Percentiles rank a stretch among this genome's conserved stretches.
Conservation (phyloP, 1,140 invertebrate genomes). For the Drosophila erecta region DNA sequence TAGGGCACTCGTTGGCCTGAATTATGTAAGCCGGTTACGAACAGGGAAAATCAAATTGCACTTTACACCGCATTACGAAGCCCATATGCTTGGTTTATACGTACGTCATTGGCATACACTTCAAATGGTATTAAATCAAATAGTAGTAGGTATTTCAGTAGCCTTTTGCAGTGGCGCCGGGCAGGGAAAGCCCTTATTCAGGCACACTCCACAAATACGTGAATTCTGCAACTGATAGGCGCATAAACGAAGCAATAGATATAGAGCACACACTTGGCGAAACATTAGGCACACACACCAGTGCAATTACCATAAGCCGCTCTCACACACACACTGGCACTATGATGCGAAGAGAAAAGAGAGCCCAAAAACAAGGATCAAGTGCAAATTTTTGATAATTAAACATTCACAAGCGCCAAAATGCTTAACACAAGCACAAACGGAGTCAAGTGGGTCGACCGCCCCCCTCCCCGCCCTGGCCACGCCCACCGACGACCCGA, state of each 20-base stretch:
- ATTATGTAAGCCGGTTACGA: constrained; percentile 53
- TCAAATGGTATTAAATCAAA: neutral
- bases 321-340: constrained; percentile 19
- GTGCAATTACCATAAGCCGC: constrained; percentile 65
- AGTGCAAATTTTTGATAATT: constrained; percentile 80
- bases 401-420: constrained; percentile 78
- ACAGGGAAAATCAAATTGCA: constrained; percentile 61
- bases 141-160: neutral
- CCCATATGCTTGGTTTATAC: neutral
- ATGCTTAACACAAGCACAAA: constrained; percentile 71
- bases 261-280: constrained; percentile 47
- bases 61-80: constrained; percentile 5
- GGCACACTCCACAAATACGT: neutral
- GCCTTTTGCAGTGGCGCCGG: neutral
- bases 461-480: neutral
- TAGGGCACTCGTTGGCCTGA: constrained; percentile 32
- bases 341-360: constrained; percentile 33
- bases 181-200: neutral
- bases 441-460: constrained; percentile 23
- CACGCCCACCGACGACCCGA: constrained; percentile 32
- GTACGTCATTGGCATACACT: neutral
- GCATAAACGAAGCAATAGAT: constrained; percentile 6
- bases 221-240: neutral
- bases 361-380: constrained; percentile 45
- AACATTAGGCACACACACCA: constrained; percentile 47